A percentile compares a stretch with the other conserved stretches of the same genome.
phyloP scores from a whole-genome alignment of 2,888 invertebrate genomes.

The Drosophila gaucha region DNA sequence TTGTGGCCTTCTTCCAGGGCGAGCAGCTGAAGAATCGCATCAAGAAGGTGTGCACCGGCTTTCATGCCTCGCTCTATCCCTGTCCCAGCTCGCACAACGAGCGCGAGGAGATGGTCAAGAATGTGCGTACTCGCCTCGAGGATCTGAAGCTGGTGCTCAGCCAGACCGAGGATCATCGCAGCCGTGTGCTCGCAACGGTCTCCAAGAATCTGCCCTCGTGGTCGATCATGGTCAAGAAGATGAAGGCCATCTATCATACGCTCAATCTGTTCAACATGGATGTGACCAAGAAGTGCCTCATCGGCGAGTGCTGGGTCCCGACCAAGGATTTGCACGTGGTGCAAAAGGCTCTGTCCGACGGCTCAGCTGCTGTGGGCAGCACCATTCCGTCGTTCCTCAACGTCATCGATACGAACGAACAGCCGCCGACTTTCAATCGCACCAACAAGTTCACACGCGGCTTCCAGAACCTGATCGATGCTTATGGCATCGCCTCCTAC shows the following conservation, averaged over 20 bases:
- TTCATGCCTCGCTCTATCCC: constrained; percentile 94
- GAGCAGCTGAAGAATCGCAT: constrained; percentile 93
- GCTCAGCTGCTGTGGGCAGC: constrained; percentile 94
- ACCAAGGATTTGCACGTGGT: constrained; percentile 89
- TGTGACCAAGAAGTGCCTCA: constrained; percentile 95
- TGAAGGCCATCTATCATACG: constrained; percentile 97
- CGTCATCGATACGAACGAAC: constrained; percentile 92
- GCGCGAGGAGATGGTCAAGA: constrained; percentile 93
- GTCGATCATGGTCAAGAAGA: constrained; percentile 93
- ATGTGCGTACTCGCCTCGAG: constrained; percentile 93
- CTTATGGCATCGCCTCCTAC: constrained; percentile 97
- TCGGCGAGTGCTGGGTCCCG: constrained; percentile 96
- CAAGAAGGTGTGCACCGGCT: constrained; percentile 95
- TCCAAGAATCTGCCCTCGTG: constrained; percentile 94
- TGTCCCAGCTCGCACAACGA: constrained; percentile 93
- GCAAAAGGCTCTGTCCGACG: constrained; percentile 92
- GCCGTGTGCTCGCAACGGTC: constrained; percentile 92
- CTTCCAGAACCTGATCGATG: constrained; percentile 96
- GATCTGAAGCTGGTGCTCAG: constrained; percentile 92
- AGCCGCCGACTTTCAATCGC: constrained; percentile 96
- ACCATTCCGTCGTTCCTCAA: constrained; percentile 97
- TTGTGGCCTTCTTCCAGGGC: constrained; percentile 93
- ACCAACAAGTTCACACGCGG: constrained; percentile 97
- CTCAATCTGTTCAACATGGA: constrained; percentile 97
- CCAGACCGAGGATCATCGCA: constrained; percentile 94